Conservation (phyloP, 2,888 invertebrate species). For the Altica lythri region DNA sequence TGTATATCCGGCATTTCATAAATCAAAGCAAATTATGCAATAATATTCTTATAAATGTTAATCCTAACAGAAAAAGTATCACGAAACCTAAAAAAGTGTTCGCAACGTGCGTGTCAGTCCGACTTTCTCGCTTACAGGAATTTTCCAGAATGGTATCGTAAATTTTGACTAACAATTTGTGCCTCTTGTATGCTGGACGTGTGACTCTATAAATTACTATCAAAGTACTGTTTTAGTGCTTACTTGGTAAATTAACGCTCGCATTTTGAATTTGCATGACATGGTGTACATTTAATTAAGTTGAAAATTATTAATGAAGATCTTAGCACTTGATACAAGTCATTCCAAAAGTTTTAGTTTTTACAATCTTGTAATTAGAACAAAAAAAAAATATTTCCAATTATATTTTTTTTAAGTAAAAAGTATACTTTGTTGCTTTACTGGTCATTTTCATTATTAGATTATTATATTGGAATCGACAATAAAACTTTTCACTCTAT, state of each 20-base stretch:
- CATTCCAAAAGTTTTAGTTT: no score
- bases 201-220: neutral
- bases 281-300: no score
- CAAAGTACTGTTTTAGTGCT: neutral
- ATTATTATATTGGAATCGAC: no score
- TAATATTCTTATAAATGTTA: constrained; percentile 1
- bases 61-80: neutral
- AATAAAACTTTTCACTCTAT: no score
- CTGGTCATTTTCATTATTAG: no score
- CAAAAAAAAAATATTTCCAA: no score
- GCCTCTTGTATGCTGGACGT: neutral
- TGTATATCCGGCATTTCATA: neutral
- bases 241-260: neutral
- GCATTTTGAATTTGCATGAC: neutral
- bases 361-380: no score
- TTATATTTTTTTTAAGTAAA: no score
- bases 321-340: no score
- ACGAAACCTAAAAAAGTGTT: neutral
- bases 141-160: neutral
- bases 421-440: no score
- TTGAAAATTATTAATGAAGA: no score
- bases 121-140: neutral
- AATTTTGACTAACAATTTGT: constrained; percentile 2
- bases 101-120: neutral
- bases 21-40: constrained; percentile 1